These are phyloP conservation scores for Psephotus haematonotus DNA, from an alignment of 2,113 vertebrate genomes.

Conservation along the genomic window DNA sequence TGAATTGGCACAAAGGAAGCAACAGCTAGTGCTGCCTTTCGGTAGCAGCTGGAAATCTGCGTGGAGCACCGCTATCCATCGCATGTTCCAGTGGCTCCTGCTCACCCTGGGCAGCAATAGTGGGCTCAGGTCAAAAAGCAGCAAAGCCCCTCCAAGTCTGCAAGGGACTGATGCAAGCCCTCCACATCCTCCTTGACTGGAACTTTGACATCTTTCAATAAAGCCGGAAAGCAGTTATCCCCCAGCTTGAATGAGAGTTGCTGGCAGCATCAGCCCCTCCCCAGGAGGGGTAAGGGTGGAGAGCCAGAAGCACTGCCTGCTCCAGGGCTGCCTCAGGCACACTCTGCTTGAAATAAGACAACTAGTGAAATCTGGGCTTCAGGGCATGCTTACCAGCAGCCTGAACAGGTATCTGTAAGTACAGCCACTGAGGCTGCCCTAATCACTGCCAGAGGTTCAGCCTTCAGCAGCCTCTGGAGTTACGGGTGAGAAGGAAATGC, in stretches of 20 bases:
- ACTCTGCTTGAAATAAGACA: neutral
- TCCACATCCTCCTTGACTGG: neutral
- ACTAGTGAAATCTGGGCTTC: neutral
- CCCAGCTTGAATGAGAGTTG: neutral
- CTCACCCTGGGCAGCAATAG: neutral
- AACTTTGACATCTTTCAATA: neutral
- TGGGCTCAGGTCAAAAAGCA: neutral
- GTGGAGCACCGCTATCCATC: no score
- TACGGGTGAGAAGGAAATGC: neutral
- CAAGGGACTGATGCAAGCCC: neutral
- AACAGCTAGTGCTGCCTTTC: neutral
- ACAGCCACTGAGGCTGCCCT: rapidly evolving
- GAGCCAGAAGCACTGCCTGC: rapidly evolving
- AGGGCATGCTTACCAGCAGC: neutral
- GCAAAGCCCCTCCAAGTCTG: neutral
- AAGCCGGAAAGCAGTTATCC: neutral
- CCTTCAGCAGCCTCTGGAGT: neutral
- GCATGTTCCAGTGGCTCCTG: neutral
- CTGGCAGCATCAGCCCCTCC: neutral
- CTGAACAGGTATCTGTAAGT: neutral
- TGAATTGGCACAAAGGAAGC: neutral
- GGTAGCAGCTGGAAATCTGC: neutral
- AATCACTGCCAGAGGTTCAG: neutral
- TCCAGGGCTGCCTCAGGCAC: neutral
- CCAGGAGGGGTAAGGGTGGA: neutral